Percentiles rank a stretch among this genome's conserved stretches.
Evolutionary conservation across 2,113 vertebrate genomes (phyloP).

Genomic region (Chrysemys picta): DNA sequence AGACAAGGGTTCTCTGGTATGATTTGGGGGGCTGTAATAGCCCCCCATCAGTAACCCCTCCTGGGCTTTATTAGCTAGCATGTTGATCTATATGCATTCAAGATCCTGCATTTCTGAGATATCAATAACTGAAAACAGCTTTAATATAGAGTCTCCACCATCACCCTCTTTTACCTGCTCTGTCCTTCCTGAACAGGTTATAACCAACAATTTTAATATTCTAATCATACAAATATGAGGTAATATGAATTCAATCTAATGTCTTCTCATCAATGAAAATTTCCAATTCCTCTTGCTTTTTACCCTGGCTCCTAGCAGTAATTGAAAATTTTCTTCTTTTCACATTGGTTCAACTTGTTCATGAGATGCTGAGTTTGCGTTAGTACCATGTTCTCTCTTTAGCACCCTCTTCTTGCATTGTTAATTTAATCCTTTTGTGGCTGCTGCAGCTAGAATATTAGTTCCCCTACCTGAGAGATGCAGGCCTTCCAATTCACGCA

Average conservation of each 20-base stretch:
- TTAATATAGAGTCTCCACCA: neutral
- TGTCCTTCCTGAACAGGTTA: neutral
- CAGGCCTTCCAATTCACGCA: neutral
- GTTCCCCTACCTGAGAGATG: neutral
- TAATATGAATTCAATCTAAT: neutral
- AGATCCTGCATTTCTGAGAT: neutral
- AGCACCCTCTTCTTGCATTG: neutral
- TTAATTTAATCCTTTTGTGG: neutral
- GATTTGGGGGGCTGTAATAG: neutral
- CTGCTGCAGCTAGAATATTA: neutral
- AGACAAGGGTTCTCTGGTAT: neutral
- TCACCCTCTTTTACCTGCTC: no score
- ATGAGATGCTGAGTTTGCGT: neutral
- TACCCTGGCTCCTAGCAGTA: rapidly evolving
- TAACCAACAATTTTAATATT: neutral
- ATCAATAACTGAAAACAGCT: neutral
- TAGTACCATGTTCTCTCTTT: neutral
- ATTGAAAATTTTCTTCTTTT: neutral
- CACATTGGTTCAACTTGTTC: neutral
- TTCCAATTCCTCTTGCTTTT: neutral
- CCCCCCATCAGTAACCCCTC: neutral
- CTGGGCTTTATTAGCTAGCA: neutral
- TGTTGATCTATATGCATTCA: neutral
- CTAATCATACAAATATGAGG: neutral
- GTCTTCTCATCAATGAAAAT: neutral